A percentile compares a stretch with the other conserved stretches of the same genome.
These are phyloP conservation scores for Sapayoa aenigma DNA, from an alignment of 2,113 vertebrate species.

Conservation along the genomic window DNA sequence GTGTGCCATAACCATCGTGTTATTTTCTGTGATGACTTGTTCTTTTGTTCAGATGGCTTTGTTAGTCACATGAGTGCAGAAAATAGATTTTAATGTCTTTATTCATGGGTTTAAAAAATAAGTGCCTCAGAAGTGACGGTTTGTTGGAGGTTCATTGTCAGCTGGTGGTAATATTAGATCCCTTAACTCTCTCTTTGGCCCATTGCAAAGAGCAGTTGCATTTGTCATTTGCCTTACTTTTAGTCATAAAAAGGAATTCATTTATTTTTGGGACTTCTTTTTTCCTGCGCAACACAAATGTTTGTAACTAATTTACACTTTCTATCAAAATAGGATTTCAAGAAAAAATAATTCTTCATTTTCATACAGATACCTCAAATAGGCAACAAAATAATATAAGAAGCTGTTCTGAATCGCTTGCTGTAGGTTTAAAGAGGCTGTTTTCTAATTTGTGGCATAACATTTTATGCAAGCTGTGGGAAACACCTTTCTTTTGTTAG, in stretches of 20 bases:
- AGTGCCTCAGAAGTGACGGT: not conserved
- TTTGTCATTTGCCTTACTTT: not conserved
- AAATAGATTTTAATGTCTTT: not conserved
- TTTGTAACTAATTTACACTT: not conserved
- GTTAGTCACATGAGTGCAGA: not conserved
- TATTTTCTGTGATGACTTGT: not conserved
- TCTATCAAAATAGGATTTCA: not conserved
- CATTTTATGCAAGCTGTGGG: not conserved
- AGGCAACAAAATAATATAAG: not conserved
- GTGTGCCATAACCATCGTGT: not conserved
- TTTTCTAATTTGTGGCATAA: slow-evolving; percentile 46
- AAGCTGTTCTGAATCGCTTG: not conserved
- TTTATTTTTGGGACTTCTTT: not conserved
- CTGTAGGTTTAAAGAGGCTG: not conserved
- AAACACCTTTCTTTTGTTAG: slow-evolving; percentile 49
- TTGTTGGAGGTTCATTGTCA: not conserved
- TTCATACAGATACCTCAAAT: not conserved
- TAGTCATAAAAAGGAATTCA: not conserved
- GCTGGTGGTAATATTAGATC: not conserved
- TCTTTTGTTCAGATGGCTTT: not conserved
- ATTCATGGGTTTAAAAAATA: not conserved
- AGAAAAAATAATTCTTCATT: not conserved
- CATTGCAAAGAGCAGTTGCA: not conserved
- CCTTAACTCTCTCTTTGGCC: not conserved
- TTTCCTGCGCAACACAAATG: not conserved